Conservation (phyloP, 1,140 invertebrate genomes). For the Ceratosolen solmsi region DNA sequence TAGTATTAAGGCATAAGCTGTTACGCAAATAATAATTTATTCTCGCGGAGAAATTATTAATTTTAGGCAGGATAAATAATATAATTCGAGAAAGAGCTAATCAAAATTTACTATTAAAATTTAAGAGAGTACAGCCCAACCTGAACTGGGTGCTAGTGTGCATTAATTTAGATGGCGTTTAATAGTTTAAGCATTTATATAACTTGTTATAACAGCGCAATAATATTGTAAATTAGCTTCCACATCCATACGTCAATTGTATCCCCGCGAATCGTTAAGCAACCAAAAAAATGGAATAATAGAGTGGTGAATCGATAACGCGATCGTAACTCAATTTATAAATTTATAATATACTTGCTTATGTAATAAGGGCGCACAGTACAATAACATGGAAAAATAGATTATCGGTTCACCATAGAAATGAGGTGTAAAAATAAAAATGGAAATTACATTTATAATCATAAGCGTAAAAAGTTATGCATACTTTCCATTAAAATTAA, state of each 20-base stretch:
- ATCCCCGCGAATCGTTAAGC: conserved; percentile 38
- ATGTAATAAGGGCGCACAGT: conserved; percentile 41
- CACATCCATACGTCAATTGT: conserved; percentile 48
- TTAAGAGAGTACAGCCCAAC: conserved; percentile 29
- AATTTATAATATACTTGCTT: conserved; percentile 17
- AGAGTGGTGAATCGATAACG: background rate
- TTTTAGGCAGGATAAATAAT: conserved; percentile 8
- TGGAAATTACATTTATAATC: conserved; percentile 36
- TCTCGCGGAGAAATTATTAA: conserved; percentile 21
- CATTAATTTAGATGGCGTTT: conserved; percentile 46
- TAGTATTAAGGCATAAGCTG: conserved; percentile 33
- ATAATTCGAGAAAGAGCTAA: conserved; percentile 35
- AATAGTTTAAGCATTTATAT: conserved; percentile 49
- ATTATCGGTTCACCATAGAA: conserved; percentile 7
- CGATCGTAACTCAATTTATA: background rate
- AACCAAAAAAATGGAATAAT: conserved; percentile 18
- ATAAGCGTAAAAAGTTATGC: too few relatives aligned
- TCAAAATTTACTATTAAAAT: conserved; percentile 49
- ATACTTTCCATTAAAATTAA: too few relatives aligned
- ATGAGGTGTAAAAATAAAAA: conserved; percentile 35
- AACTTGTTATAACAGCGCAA: conserved; percentile 49
- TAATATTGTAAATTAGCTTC: conserved; percentile 50
- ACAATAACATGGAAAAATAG: conserved; percentile 27
- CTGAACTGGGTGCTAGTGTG: conserved; percentile 46
- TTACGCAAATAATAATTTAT: conserved; percentile 36